phyloP scores from a whole-genome alignment of 2,113 vertebrate genomes.

The Ciconia maguari region DNA sequence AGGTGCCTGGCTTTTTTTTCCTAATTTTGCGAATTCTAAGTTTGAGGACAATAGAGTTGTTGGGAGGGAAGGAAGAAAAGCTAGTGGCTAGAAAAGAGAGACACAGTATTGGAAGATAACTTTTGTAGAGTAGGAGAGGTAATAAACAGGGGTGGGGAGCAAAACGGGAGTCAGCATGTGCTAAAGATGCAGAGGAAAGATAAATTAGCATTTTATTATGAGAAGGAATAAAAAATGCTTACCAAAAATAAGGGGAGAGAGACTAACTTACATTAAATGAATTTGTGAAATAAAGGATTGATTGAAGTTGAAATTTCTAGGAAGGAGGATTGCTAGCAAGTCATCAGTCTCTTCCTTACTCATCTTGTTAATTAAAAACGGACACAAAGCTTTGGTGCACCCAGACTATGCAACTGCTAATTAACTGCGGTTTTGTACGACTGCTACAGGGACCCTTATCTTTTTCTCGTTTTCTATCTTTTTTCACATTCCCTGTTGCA shows the following conservation, averaged over 20 bases:
- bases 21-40: background rate
- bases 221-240: background rate
- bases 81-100: background rate
- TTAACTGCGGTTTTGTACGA: background rate
- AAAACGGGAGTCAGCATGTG: background rate
- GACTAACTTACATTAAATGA: background rate
- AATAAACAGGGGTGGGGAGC: background rate
- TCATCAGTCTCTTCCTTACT: background rate
- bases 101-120: fast-evolving
- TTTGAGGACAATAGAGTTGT: background rate
- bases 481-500: background rate
- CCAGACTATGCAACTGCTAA: background rate
- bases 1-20: background rate
- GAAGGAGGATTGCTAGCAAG: background rate
- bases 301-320: background rate
- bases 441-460: background rate
- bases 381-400: background rate
- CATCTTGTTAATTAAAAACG: conserved; percentile 29
- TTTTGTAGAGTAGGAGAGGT: background rate
- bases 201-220: background rate
- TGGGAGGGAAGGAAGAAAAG: background rate
- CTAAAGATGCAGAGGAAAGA: background rate
- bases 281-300: background rate
- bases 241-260: background rate
- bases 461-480: background rate